Base-by-base conservation (phyloP, 2,797 vertebrate species). In the Cyclopterus lumpus region DNA sequence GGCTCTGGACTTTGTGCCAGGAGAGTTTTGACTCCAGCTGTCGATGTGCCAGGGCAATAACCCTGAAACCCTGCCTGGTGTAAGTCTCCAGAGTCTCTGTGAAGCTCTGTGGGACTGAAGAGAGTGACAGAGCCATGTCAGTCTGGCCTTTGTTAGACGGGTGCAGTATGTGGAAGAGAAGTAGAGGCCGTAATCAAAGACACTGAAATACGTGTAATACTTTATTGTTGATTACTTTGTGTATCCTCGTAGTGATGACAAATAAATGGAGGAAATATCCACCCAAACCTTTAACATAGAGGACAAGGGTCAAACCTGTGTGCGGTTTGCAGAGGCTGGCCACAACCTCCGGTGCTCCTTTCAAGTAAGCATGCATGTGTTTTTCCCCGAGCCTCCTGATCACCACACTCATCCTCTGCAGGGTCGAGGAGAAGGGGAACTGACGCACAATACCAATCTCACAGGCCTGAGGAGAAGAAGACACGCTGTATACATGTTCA, bases 331-430 rank as follows among this genome's bases (percentile, higher is more conserved):
- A 99, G 71, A 99, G 95, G 77, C 92, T 89, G 40, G 96, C 96
- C 77, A 99, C 93, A 34, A 97, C 94, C 92, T 99, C 98, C 0
- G 98, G 98, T 0, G 98, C 98, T 83, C 98, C 98, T 75, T 99
- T 99, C 89, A 98, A 90, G 84, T 96, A 99, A 40, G 96, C 95
- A 2, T 97, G 96, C 97, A 99, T 99, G 69, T 95, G 95, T 83
- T 96, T 98, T 62, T 96, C 95, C 12, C 98, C 97, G 0, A 99
- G 92, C 80, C 93, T 93, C 78, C 96, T 93, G 0, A 96, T 95
- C 81, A 99, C 95, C 24, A 99, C 98, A 22, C 96, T 96, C 97
- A 99, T 99, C 66, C 98, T 96, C 91, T 99, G 98, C 82, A 98
- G 73, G 15, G 90, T 95, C 0, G 98, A 99, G 68, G 97, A 99